phyloP scores from a whole-genome alignment of 2,888 invertebrate species.

The Chymomyza amoena region DNA sequence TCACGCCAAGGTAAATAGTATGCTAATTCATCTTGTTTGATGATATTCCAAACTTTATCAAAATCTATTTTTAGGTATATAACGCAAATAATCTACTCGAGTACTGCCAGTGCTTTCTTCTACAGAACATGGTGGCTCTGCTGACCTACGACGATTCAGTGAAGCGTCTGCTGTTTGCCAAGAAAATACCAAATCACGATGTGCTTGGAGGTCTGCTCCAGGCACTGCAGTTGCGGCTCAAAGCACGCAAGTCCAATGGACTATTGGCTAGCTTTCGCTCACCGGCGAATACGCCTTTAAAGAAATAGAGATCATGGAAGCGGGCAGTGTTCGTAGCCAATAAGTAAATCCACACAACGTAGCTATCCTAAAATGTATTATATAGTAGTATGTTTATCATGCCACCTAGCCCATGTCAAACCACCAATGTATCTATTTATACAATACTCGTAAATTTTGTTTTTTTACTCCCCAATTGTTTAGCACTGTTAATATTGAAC shows the following conservation, averaged over 20 bases:
- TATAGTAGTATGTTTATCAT: neutral
- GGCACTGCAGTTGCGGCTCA: slow-evolving; percentile 90
- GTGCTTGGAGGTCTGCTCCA: slow-evolving; percentile 89
- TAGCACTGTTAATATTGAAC: slow-evolving; percentile 63
- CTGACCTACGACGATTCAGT: slow-evolving; percentile 94
- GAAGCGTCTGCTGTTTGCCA: slow-evolving; percentile 91
- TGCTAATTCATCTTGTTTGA: neutral
- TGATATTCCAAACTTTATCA: slow-evolving; percentile 3
- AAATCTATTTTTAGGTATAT: slow-evolving; percentile 84
- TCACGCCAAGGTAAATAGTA: slow-evolving; percentile 87
- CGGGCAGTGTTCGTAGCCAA: neutral
- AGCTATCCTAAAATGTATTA: slow-evolving; percentile 41
- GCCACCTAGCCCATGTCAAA: slow-evolving; percentile 1
- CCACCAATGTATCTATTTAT: slow-evolving; percentile 37
- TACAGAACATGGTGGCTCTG: slow-evolving; percentile 96
- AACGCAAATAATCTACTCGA: slow-evolving; percentile 91
- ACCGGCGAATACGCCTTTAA: slow-evolving; percentile 62
- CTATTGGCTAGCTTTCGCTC: slow-evolving; percentile 67
- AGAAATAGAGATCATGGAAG: slow-evolving; percentile 37
- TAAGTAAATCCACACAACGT: slow-evolving; percentile 1
- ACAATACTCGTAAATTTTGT: slow-evolving; percentile 33
- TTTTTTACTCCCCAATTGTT: slow-evolving; percentile 55
- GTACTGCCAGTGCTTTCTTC: slow-evolving; percentile 93
- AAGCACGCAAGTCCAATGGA: slow-evolving; percentile 80
- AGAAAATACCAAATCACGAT: slow-evolving; percentile 93